Evolutionary conservation across 2,888 invertebrate genomes (phyloP).

Genomic region (Harpalus rubripes): DNA sequence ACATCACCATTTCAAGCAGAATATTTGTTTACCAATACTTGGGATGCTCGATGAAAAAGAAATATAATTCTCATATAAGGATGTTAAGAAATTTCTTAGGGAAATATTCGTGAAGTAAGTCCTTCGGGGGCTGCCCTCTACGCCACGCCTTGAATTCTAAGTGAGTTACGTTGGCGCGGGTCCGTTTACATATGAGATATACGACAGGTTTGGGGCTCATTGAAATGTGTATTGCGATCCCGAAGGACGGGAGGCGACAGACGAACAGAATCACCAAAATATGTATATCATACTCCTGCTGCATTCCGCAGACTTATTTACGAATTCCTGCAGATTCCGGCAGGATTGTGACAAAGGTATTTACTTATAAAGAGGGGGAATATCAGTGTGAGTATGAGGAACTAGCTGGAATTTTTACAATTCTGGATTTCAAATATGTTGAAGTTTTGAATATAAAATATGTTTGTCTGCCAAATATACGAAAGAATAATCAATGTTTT

Average conservation of each 20-base stretch:
- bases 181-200: conserved; percentile 65
- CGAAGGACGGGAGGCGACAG: conserved; percentile 27
- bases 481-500: too few species aligned
- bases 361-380: not conserved
- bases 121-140: conserved; percentile 18
- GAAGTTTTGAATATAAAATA: not conserved
- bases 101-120: conserved; percentile 56
- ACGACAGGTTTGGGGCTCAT: conserved; percentile 65
- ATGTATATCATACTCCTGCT: conserved; percentile 44
- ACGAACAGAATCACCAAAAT: conserved; percentile 53
- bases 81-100: conserved; percentile 58
- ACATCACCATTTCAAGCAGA: conserved; percentile 44
- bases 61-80: conserved; percentile 53
- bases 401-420: not conserved
- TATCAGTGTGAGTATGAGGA: not conserved
- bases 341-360: conserved; percentile 1
- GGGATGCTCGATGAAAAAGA: conserved; percentile 47
- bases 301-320: conserved; percentile 36
- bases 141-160: conserved; percentile 40
- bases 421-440: not conserved
- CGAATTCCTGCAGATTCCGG: conserved; percentile 24
- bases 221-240: conserved; percentile 62
- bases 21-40: conserved; percentile 50
- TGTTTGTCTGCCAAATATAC: too few species aligned
- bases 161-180: conserved; percentile 60